Conservation (phyloP, 2,888 invertebrate genomes). For the Rhodophaea formosa region DNA sequence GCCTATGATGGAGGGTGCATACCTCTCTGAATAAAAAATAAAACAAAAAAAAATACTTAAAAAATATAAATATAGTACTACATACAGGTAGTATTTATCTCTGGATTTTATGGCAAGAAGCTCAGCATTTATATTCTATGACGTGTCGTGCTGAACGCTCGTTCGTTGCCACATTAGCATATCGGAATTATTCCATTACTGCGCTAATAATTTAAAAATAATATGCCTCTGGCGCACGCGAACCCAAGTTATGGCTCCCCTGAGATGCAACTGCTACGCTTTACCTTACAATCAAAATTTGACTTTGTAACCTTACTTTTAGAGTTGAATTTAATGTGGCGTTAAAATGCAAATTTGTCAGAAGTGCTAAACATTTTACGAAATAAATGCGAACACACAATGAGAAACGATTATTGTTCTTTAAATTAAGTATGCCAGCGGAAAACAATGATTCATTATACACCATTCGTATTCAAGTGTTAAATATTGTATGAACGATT, state of each 20-base stretch:
- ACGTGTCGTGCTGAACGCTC: slow-evolving; percentile 60
- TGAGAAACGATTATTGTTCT: slow-evolving; percentile 32
- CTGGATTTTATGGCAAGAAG: slow-evolving; percentile 8
- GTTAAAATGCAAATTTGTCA: slow-evolving; percentile 37
- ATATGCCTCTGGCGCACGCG: slow-evolving; percentile 67
- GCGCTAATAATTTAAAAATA: slow-evolving; percentile 78
- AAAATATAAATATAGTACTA: background rate
- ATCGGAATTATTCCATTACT: slow-evolving; percentile 76
- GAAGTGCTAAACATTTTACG: slow-evolving; percentile 57
- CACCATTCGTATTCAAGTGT: slow-evolving; percentile 23
- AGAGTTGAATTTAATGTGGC: slow-evolving; percentile 31
- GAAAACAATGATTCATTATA: slow-evolving; percentile 16
- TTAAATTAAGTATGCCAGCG: slow-evolving; percentile 23
- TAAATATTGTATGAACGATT: slow-evolving; percentile 4
- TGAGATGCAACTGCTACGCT: slow-evolving; percentile 56
- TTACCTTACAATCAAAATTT: slow-evolving; percentile 28
- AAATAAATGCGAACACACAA: slow-evolving; percentile 44
- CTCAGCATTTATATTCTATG: slow-evolving; percentile 33
- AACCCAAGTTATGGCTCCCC: slow-evolving; percentile 66
- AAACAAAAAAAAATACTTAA: background rate
- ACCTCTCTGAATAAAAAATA: too few species aligned
- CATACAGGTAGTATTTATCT: slow-evolving; percentile 4
- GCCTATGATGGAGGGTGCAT: too few species aligned
- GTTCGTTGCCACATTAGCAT: slow-evolving; percentile 71
- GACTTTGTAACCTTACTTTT: slow-evolving; percentile 19